Base-by-base conservation (phyloP, 2,113 vertebrate species). In the Acanthochromis polyacanthus region DNA sequence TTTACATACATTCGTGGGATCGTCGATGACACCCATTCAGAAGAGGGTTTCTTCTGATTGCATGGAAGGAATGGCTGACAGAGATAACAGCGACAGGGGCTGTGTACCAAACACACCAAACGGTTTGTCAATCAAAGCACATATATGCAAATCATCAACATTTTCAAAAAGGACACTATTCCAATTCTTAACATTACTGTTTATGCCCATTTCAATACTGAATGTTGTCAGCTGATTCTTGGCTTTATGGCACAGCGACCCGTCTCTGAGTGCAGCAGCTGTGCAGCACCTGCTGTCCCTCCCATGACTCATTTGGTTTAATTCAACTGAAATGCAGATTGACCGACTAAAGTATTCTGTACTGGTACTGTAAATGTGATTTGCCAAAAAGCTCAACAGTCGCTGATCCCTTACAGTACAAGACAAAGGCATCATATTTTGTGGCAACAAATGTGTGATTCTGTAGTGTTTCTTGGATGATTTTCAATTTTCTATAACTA, bases 1-100 rank as follows among this genome's bases (percentile, higher is more conserved):
- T 91, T 96, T 97, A 97, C 97, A 99, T 96, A 98, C 97, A 99
- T 98, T 99, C 96, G 95, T 93, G 94, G 95, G 94, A 93, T 95
- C 94, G 94, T 92, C 10, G 87, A 93, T 93, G 83, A 93, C 93
- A 92, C 95, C 92, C 92, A 89, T 73, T 84, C 46, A 76, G 61
- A 82, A 64, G 84, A 83, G 55, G 30, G 22, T 78, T 78, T 83
- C 92, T 91, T 90, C 92, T 93, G 92, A 93, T 74, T 61, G 90
- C 92, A 89, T 88, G 91, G 87, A 94, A 96, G 95, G 96, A 97
- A 96, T 96, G 96, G 93, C 91, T 93, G 86, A 55, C 89, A 91
- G 83, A 82, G 60, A 71, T 68, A 48, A 71, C 83, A 65, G 66
- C n/a, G 12, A 80, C 72, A 43, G 48, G 57, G 72, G 71, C 65